Evolutionary conservation across 2,797 vertebrate species (phyloP).

Genomic region (Neoniphon sammara): DNA sequence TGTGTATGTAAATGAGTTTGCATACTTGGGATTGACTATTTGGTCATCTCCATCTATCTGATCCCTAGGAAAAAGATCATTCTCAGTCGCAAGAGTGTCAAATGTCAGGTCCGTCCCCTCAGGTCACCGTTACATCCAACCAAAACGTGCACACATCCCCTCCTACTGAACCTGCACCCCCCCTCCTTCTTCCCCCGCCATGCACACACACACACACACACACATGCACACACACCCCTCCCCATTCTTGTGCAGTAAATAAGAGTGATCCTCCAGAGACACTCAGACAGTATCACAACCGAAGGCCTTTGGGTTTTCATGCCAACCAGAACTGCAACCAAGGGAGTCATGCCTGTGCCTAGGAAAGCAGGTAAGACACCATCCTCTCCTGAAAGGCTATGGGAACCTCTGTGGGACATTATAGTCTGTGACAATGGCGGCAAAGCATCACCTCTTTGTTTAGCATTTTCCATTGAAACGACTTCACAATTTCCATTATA

Average conservation of each 20-base stretch:
- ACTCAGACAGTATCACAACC: conserved; percentile 17
- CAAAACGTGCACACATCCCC: conserved; percentile 22
- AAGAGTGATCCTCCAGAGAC: conserved; percentile 68
- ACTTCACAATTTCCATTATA: background rate
- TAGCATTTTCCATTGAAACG: background rate
- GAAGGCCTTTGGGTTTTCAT: conserved; percentile 33
- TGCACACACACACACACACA: background rate
- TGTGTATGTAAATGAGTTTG: conserved; percentile 53
- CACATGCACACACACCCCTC: conserved; percentile 1
- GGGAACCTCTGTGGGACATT: background rate
- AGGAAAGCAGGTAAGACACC: conserved; percentile 79
- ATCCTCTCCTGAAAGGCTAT: background rate
- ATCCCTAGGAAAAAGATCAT: conserved; percentile 56
- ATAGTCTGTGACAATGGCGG: accelerated
- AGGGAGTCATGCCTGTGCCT: conserved; percentile 75
- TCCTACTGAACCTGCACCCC: conserved; percentile 6
- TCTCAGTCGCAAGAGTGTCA: conserved; percentile 56
- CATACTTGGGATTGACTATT: conserved; percentile 52
- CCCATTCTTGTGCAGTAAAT: conserved; percentile 67
- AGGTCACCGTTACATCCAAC: conserved; percentile 44
- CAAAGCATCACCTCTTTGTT: background rate
- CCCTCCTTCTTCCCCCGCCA: conserved; percentile 21
- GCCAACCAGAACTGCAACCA: conserved; percentile 32
- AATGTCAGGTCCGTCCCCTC: conserved; percentile 64
- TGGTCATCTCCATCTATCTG: conserved; percentile 47